Percentiles rank a stretch among this genome's conserved stretches.
Conservation (phyloP, 2,888 invertebrate genomes). For the Drosophila paramelanica region DNA sequence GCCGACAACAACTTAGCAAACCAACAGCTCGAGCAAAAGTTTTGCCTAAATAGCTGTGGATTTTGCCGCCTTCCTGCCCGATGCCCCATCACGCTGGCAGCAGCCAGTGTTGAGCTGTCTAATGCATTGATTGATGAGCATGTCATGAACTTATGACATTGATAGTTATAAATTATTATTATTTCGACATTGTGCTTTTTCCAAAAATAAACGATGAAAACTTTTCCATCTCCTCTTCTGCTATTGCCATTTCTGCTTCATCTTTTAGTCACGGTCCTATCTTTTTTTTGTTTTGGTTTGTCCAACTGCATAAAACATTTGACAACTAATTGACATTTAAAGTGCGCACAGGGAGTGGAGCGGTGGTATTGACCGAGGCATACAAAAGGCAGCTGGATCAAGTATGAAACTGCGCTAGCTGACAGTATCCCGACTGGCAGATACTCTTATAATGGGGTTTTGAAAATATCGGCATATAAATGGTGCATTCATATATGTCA, state of each 20-base stretch:
- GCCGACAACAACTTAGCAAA: slow-evolving; percentile 7
- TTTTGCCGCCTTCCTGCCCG: slow-evolving; percentile 23
- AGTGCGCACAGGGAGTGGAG: slow-evolving; percentile 40
- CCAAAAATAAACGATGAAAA: slow-evolving; percentile 42
- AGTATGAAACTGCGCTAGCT: not conserved
- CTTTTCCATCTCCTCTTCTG: slow-evolving; percentile 26
- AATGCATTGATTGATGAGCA: slow-evolving; percentile 83
- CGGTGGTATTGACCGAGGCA: slow-evolving; percentile 7
- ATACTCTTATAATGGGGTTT: not conserved
- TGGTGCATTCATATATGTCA: too few species aligned
- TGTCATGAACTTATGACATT: slow-evolving; percentile 84
- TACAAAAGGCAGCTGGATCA: slow-evolving; percentile 38
- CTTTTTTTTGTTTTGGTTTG: not conserved
- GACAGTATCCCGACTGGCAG: not conserved
- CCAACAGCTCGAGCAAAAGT: slow-evolving; percentile 34
- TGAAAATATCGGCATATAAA: too few species aligned
- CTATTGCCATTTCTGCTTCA: slow-evolving; percentile 9
- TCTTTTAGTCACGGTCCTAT: not conserved
- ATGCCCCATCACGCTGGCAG: not conserved
- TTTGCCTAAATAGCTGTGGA: slow-evolving; percentile 25
- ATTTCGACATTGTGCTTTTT: slow-evolving; percentile 73
- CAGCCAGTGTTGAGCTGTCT: slow-evolving; percentile 63
- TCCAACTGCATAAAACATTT: slow-evolving; percentile 63
- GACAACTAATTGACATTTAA: slow-evolving; percentile 80
- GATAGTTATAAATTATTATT: slow-evolving; percentile 84